Evolutionary conservation across 2,888 invertebrate genomes (phyloP).

Genomic region (Agapostemon virescens): DNA sequence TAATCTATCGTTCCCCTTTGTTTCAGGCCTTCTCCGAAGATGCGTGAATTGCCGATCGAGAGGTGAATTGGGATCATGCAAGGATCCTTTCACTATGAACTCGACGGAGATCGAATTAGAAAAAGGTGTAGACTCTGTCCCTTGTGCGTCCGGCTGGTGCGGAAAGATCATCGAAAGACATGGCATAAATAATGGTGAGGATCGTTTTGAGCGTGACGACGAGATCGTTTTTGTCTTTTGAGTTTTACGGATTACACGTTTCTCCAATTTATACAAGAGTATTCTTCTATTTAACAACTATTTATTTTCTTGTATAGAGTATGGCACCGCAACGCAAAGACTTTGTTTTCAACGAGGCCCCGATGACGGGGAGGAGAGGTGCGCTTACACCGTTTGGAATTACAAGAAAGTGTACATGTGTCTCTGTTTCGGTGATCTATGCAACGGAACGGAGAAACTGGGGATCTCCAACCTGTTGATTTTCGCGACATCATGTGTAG

Average conservation of each 20-base stretch:
- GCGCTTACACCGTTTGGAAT: conserved; percentile 92
- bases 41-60: conserved; percentile 93
- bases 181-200: conserved; percentile 88
- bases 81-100: conserved; percentile 92
- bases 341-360: conserved; percentile 93
- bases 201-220: background rate
- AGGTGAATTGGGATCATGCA: conserved; percentile 93
- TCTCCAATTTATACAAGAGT: background rate
- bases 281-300: background rate
- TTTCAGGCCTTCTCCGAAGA: conserved; percentile 85
- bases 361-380: conserved; percentile 93
- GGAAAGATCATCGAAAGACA: conserved; percentile 93
- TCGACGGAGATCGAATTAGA: conserved; percentile 87
- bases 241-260: background rate
- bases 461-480: conserved; percentile 50
- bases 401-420: conserved; percentile 93
- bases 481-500: conserved; percentile 45
- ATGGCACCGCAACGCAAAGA: conserved; percentile 92
- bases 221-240: background rate
- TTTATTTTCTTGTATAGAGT: conserved; percentile 83
- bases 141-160: conserved; percentile 96
- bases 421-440: conserved; percentile 94
- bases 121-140: conserved; percentile 87
- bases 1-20: background rate
- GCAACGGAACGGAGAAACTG: conserved; percentile 83